A percentile compares a stretch with the other conserved stretches of the same genome.
Evolutionary conservation across 2,113 vertebrate species (phyloP).

Genomic region (Petrocephalus microphthalmus): DNA sequence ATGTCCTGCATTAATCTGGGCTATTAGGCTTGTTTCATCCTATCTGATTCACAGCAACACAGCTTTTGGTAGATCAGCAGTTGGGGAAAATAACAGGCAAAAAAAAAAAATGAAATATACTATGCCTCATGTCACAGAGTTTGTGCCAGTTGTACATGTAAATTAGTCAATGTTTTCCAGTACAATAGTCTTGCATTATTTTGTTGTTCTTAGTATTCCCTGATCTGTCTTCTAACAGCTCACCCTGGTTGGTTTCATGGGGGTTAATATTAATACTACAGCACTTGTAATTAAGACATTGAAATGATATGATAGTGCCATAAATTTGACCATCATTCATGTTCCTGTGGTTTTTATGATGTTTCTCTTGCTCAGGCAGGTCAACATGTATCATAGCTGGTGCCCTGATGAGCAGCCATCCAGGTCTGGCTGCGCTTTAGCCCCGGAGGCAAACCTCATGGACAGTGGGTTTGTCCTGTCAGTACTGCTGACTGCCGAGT

Average conservation of each 20-base stretch:
- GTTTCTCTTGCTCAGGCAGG: neutral
- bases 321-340: neutral
- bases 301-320: no score
- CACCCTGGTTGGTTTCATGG: no score
- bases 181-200: neutral
- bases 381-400: neutral
- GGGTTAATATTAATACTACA: neutral
- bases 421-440: conserved; percentile 12
- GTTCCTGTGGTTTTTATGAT: neutral
- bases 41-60: neutral
- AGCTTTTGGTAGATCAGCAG: neutral
- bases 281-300: neutral
- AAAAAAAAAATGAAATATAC: neutral
- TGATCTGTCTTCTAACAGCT: neutral
- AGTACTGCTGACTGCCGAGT: conserved; percentile 39
- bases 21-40: neutral
- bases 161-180: neutral
- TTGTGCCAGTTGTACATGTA: neutral
- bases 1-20: neutral
- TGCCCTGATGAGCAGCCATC: neutral
- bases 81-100: neutral
- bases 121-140: neutral
- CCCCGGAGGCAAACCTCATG: conserved; percentile 24
- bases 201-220: neutral
- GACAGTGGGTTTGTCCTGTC: conserved; percentile 34